These are phyloP conservation scores for Conus canariensis DNA, from an alignment of 2,888 invertebrate genomes.

Conservation along the genomic window DNA sequence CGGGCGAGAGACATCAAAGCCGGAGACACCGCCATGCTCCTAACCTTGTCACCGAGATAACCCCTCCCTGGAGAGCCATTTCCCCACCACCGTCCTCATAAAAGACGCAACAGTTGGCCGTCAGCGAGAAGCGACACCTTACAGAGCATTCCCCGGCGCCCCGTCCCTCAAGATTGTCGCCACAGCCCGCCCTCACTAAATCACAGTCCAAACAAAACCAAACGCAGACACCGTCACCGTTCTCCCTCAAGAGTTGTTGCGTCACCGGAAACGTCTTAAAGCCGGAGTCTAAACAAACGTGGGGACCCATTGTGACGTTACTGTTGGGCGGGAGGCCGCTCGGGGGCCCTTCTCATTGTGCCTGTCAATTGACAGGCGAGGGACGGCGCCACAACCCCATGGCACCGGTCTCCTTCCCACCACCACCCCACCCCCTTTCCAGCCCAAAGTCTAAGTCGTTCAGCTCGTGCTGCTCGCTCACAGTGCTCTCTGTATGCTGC, in stretches of 20 bases:
- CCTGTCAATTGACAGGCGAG: background rate
- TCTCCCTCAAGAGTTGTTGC: background rate
- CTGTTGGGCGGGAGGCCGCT: background rate
- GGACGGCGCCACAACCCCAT: background rate
- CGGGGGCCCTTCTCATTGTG: background rate
- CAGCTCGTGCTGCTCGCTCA: background rate
- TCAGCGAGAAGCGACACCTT: constrained; percentile 11
- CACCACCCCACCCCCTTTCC: background rate
- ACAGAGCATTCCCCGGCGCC: background rate
- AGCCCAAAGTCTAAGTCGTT: too few species aligned
- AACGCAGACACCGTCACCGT: background rate
- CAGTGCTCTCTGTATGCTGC: constrained; percentile 7
- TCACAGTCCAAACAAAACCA: background rate
- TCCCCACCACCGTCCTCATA: background rate
- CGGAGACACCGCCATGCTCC: background rate
- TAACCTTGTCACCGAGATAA: background rate
- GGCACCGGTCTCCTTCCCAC: background rate
- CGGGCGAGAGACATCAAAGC: background rate
- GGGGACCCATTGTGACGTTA: background rate
- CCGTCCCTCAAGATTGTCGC: background rate
- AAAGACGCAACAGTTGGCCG: constrained; percentile 25
- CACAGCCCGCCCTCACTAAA: background rate
- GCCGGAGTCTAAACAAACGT: constrained; percentile 15
- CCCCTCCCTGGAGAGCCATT: background rate
- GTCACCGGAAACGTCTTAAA: background rate